Evolutionary conservation across 2,888 invertebrate species (phyloP), one percentile per base, ranked within the genome.

Genomic region (Stenolophus ochropezus): DNA sequence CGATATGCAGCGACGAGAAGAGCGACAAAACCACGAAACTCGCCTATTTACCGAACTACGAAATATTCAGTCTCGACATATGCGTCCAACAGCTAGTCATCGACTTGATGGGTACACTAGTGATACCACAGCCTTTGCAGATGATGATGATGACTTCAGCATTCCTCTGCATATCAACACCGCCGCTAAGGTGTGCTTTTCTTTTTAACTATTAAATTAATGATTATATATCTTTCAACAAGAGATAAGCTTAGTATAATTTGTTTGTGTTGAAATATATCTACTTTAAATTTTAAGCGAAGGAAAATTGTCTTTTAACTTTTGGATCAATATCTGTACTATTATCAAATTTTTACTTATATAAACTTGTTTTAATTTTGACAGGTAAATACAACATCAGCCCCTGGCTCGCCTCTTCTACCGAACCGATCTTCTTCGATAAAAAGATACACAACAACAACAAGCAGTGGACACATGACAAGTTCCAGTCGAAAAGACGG

Each of bases 91-190:
- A 14, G 90, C 89, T 27, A 90, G 89, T 83, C 90, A 90, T 83
- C 86, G 94, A 83, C 91, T 93, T 87, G 95, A 95, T 86, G 95
- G 95, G 56, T 95, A 95, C 87, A 94, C 94, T 56, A 95, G 94
- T 86, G 95, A 95, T 87, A 95, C 95, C 23, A 94, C 95, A 56
- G 93, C 94, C 4, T 93, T 95, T 85, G 94, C 94, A 69, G 95
- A 95, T 86, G 94, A 94, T 85, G 94, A 94, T 83, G 94, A 94
- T 65, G 93, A 93, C 87, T 93, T 93, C 88, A 92, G 92, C 83
- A 92, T 93, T 56, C 94, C 94, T n/a, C 89, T 94, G 65, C 94
- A 94, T 86, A 93, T 94, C 85, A 93, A 94, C 88, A 93, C 93
- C 23, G 84, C 87, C 83, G 53, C 75, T 4, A 81, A 81, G 58